phyloP scores from a whole-genome alignment of 2,888 invertebrate species.

The Drepana falcataria region DNA sequence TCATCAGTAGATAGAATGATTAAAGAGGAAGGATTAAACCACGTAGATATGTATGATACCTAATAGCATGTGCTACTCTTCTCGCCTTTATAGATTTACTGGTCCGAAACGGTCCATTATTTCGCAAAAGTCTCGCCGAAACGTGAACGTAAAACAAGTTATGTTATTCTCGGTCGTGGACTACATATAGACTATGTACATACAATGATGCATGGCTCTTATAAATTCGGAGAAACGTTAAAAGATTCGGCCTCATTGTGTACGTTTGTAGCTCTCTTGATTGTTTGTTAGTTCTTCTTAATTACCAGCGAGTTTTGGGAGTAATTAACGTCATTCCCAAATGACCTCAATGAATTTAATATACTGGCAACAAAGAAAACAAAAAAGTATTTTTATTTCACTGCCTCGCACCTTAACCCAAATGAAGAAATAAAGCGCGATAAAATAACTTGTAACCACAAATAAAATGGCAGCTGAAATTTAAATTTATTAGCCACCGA shows the following conservation, averaged over 20 bases:
- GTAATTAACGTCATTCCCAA: background rate
- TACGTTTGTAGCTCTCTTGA: background rate
- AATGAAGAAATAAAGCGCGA: background rate
- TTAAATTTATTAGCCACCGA: slow-evolving; percentile 6
- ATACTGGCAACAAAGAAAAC: background rate
- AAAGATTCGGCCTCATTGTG: background rate
- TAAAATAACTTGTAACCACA: background rate
- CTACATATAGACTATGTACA: background rate
- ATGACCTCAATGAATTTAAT: background rate
- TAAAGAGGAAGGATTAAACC: too few relatives aligned
- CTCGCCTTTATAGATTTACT: too few relatives aligned
- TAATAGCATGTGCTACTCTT: too few relatives aligned
- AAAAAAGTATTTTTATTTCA: background rate
- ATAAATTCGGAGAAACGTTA: background rate
- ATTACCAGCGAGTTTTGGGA: background rate
- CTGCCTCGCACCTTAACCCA: background rate
- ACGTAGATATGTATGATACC: too few relatives aligned
- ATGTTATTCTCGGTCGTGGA: background rate
- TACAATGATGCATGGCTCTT: background rate
- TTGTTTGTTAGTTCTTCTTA: background rate
- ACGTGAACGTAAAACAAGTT: too few relatives aligned
- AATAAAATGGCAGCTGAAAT: slow-evolving; percentile 5
- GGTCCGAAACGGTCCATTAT: too few relatives aligned
- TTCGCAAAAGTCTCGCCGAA: too few relatives aligned
- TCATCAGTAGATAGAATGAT: too few relatives aligned